These are phyloP conservation scores for Drosophila carrolli DNA, from an alignment of 1,140 invertebrate species.

Conservation along the genomic window DNA sequence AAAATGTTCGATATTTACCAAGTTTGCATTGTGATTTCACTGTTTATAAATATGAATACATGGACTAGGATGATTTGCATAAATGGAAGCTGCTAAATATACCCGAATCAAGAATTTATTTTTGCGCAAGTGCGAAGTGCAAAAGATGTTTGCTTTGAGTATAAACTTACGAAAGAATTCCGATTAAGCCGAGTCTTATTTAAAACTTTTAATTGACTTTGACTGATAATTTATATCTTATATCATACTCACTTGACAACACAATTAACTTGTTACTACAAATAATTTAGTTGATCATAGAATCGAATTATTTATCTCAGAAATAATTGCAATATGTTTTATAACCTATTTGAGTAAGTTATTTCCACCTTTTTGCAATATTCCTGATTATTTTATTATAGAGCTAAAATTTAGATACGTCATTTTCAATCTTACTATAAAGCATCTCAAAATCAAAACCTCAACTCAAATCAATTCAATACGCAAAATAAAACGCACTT, in stretches of 20 bases:
- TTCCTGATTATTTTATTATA: too few species aligned
- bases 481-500: neutral
- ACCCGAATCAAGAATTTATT: neutral
- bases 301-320: too few species aligned
- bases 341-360: too few species aligned
- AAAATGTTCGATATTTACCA: constrained; percentile 36
- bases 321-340: too few species aligned
- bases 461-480: neutral
- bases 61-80: constrained; percentile 24
- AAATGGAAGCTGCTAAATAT: neutral
- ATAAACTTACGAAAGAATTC: neutral
- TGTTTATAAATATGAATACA: constrained; percentile 33
- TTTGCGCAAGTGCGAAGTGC: neutral
- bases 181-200: neutral
- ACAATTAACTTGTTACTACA: constrained; percentile 8
- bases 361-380: too few species aligned
- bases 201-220: neutral
- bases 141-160: too few species aligned
- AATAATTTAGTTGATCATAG: neutral
- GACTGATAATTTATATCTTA: neutral
- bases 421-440: too few species aligned
- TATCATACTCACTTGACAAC: constrained; percentile 1
- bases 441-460: neutral
- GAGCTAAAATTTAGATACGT: too few species aligned
- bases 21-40: constrained; percentile 44